Evolutionary conservation across 2,113 vertebrate genomes (phyloP).

Genomic region (Acrocephalus arundinaceus): DNA sequence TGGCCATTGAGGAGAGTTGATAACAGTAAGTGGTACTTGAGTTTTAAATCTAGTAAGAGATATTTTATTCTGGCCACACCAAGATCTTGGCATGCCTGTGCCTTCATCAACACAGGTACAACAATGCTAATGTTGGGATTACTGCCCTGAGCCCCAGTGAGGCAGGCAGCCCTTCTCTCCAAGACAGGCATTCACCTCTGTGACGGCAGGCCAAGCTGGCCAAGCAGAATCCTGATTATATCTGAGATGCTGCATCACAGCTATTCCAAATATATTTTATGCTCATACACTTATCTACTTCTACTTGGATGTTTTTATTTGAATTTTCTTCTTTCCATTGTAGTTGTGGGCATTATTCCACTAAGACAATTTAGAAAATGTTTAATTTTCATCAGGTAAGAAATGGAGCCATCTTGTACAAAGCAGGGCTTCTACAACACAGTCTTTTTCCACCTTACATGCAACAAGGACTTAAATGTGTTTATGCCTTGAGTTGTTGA

Average conservation of each 20-base stretch:
- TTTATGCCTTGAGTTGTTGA: neutral
- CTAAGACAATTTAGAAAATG: neutral
- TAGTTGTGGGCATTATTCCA: neutral
- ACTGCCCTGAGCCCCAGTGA: neutral
- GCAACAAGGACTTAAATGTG: neutral
- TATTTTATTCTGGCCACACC: neutral
- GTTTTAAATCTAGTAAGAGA: neutral
- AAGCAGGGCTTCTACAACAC: neutral
- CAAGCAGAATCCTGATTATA: neutral
- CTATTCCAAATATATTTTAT: neutral
- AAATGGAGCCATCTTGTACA: neutral
- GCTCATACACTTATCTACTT: neutral
- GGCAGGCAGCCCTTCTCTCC: neutral
- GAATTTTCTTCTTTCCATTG: neutral
- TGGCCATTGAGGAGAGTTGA: neutral
- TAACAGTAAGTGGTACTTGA: neutral
- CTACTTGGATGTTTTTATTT: neutral
- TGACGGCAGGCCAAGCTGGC: accelerated
- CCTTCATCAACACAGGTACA: neutral
- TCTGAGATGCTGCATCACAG: neutral
- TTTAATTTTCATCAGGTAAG: neutral
- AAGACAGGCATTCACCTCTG: neutral
- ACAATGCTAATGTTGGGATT: neutral
- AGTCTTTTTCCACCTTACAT: neutral
- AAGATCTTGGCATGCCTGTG: neutral